phyloP scores from a whole-genome alignment of 2,797 vertebrate species.

The Crenichthys baileyi region DNA sequence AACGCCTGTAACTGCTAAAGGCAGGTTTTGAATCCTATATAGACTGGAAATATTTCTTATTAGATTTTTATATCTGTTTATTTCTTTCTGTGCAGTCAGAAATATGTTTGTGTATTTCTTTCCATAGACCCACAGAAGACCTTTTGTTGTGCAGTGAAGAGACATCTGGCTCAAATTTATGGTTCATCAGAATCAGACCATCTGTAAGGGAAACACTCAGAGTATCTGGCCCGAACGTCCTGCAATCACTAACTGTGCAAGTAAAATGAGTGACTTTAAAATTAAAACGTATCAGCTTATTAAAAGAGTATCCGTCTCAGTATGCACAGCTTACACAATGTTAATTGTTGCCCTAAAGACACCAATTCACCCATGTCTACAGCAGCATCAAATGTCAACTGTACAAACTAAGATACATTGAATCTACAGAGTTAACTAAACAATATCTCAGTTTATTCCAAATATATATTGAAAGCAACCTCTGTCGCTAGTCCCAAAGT shows the following conservation, averaged over 20 bases:
- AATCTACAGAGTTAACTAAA: background rate
- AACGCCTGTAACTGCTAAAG: too few relatives aligned
- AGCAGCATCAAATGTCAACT: background rate
- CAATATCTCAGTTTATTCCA: background rate
- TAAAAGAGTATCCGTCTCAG: background rate
- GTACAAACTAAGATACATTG: background rate
- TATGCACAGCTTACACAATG: background rate
- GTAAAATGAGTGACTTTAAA: conserved; percentile 23
- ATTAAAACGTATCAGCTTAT: conserved; percentile 25
- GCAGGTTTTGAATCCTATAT: too few relatives aligned
- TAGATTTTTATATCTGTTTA: conserved; percentile 1
- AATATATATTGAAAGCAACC: background rate
- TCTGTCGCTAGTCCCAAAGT: background rate
- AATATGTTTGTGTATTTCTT: conserved; percentile 29
- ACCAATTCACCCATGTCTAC: background rate
- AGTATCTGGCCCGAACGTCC: conserved; percentile 17
- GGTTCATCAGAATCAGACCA: conserved; percentile 66
- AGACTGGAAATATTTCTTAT: background rate
- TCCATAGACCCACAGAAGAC: conserved; percentile 35
- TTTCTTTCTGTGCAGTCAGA: conserved; percentile 17
- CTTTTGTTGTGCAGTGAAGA: conserved; percentile 14
- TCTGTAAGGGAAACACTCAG: conserved; percentile 55
- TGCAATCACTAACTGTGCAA: conserved; percentile 32
- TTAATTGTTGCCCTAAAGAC: conserved; percentile 6
- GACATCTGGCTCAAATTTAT: conserved; percentile 55